Base-by-base conservation (phyloP, 2,797 vertebrate species). In the Gymnodraco acuticeps region DNA sequence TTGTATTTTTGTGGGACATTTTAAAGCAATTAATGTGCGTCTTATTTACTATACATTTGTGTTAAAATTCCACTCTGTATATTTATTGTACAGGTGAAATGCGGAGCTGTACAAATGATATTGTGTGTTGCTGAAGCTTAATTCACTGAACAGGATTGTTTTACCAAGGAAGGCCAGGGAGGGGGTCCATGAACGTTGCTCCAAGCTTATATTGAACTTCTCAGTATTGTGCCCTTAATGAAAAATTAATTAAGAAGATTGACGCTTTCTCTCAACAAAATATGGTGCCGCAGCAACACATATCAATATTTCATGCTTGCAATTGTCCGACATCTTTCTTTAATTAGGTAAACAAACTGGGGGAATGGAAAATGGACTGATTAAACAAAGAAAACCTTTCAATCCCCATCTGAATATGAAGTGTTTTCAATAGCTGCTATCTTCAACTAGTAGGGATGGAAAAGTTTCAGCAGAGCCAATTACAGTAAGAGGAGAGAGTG, bases 381-480 rank as follows among this genome's bases (percentile, higher is more conserved):
- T 63, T 50, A 53, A 52, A 19, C 20, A 59, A n/a, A 10, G 7
- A 10, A 58, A 61, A 56, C 50, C 54, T 47, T 47, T 23, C 58
- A 58, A 60, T 50, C n/a, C 16, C 4, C 67, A 38, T 41, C 3
- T 72, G 33, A 83, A 73, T 59, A 65, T 53, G 41, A 78, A 61
- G 27, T 71, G 51, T 42, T 68, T 78, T 54, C 2, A 59, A 54
- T 50, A 50, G 62, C 63, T 51, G 53, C 13, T 47, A 15, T 71
- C 42, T 64, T 81, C 38, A 71, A 31, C 70, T 48, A 23, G 45
- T 54, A 73, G 14, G 48, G 23, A 78, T 17, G 48, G 48, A 73
- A 62, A 41, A 77, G 77, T 75, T 73, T 78, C 52, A 48, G 66
- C 55, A 27, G 43, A 78, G 75, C 65, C 76, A 75, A 84, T 88